Percentiles rank a stretch among this genome's conserved stretches.
Evolutionary conservation across 2,113 vertebrate species (phyloP).

Genomic region (Seriola dumerili): DNA sequence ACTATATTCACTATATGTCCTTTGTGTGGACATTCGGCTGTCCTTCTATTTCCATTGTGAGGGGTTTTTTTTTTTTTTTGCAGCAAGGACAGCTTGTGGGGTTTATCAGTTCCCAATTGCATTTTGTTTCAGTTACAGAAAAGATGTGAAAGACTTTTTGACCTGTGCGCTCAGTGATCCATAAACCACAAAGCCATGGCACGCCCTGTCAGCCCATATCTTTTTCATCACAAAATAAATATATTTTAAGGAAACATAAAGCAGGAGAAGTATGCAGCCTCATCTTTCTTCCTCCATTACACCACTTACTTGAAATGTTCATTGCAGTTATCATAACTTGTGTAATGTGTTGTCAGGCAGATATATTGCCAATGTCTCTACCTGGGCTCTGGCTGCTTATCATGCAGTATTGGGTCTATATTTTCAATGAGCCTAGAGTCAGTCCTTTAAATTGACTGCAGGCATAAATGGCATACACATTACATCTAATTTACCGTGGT

Average conservation of each 20-base stretch:
- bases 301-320: background rate
- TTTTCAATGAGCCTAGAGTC: background rate
- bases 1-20: background rate
- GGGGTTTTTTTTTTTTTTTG: constrained; percentile 9
- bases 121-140: constrained; percentile 6
- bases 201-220: background rate
- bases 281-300: background rate
- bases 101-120: background rate
- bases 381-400: background rate
- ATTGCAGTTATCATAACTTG: background rate
- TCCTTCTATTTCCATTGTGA: background rate
- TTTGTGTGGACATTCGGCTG: background rate
- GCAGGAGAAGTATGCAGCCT: background rate
- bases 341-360: background rate
- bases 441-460: background rate
- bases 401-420: background rate
- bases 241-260: background rate
- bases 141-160: background rate
- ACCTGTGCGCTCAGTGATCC: constrained; percentile 11
- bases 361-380: background rate
- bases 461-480: background rate
- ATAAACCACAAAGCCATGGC: background rate
- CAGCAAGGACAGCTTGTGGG: constrained; percentile 20
- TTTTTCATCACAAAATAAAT: background rate
- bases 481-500: background rate